These are phyloP conservation scores for Corythornis madagascariensis DNA, from an alignment of 2,113 vertebrate species.

Conservation along the genomic window DNA sequence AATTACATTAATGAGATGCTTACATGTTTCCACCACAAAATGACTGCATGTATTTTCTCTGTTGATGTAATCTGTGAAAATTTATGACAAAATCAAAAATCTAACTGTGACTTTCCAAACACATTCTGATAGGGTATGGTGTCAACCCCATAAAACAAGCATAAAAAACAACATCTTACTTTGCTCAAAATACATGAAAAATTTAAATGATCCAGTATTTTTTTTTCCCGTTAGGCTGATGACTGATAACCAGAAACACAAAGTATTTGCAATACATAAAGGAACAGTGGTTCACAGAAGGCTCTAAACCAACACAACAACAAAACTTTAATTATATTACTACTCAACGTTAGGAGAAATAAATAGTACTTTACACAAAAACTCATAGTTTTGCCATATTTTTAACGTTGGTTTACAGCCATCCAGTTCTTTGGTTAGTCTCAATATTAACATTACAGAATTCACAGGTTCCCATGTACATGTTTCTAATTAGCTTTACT, in stretches of 20 bases:
- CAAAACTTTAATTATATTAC: neutral
- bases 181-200: conserved; percentile 36
- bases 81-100: conserved; percentile 85
- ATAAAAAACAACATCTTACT: conserved; percentile 38
- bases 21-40: conserved; percentile 85
- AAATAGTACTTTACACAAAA: neutral
- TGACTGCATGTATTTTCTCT: conserved; percentile 85
- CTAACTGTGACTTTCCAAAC: conserved; percentile 79
- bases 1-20: conserved; percentile 84
- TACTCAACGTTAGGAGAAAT: neutral
- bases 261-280: neutral
- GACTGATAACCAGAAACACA: neutral
- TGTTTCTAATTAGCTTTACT: neutral
- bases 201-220: neutral
- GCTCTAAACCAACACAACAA: conserved; percentile 55
- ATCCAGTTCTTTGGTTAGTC: neutral
- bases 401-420: conserved; percentile 54
- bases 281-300: neutral
- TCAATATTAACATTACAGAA: neutral
- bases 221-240: neutral
- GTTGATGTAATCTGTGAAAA: conserved; percentile 84
- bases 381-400: neutral
- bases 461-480: neutral
- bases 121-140: conserved; percentile 76
- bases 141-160: conserved; percentile 69